Percentiles rank a stretch among this genome's conserved stretches.
phyloP scores from a whole-genome alignment of 2,113 vertebrate species.

The Pseudorhombus dupliciocellatus region DNA sequence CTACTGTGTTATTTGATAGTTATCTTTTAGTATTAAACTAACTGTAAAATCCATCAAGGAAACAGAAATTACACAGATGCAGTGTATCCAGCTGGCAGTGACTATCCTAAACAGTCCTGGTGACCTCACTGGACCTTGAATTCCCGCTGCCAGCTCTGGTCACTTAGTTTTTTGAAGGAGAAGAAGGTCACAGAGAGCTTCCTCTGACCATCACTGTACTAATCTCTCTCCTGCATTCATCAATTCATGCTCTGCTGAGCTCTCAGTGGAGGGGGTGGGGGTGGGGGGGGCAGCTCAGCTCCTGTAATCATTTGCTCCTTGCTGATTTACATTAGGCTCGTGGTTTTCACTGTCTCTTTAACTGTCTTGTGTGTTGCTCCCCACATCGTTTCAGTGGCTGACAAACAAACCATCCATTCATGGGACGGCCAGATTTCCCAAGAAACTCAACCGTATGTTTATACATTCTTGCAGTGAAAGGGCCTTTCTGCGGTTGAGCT shows the following conservation, averaged over 20 bases:
- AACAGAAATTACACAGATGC: not conserved
- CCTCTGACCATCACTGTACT: not conserved
- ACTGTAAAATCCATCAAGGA: no score
- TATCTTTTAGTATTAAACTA: no score
- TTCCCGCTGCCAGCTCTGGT: conserved; percentile 8
- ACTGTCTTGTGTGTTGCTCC: conserved; percentile 34
- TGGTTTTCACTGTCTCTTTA: conserved; percentile 22
- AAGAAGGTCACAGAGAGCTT: conserved; percentile 12
- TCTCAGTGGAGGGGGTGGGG: no score
- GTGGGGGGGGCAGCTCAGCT: conserved; percentile 1
- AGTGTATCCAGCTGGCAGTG: not conserved
- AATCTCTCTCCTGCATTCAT: not conserved
- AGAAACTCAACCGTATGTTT: conserved; percentile 74
- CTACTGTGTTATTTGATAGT: no score
- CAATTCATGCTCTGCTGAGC: not conserved
- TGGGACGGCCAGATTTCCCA: conserved; percentile 55
- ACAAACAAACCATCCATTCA: conserved; percentile 70
- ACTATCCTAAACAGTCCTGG: not conserved
- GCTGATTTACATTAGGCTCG: conserved; percentile 13
- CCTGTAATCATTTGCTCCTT: conserved; percentile 23
- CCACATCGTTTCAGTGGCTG: conserved; percentile 45
- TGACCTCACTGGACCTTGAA: conserved; percentile 3
- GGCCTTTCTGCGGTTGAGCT: conserved; percentile 57
- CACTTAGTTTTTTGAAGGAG: conserved; percentile 5
- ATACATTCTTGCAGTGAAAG: conserved; percentile 67